Evolutionary conservation across 2,113 vertebrate genomes (phyloP).

Genomic region (Origma solitaria): DNA sequence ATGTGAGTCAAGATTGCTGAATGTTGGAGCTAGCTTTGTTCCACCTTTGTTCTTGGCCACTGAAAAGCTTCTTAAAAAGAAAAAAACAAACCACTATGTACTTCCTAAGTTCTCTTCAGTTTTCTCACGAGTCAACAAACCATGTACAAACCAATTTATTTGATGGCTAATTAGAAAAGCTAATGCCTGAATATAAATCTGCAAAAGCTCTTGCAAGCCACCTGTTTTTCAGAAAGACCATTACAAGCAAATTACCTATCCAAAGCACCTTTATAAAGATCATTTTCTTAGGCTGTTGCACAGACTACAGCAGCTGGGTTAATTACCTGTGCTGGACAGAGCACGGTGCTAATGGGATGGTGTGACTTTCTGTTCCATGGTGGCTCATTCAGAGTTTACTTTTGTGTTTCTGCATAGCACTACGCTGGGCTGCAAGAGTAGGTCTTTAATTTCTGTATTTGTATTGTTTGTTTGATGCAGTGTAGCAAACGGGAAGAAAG

Average conservation of each 20-base stretch:
- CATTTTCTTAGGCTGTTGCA: neutral
- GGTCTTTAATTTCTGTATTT: neutral
- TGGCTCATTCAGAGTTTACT: neutral
- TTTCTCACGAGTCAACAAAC: neutral
- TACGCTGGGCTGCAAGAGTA: neutral
- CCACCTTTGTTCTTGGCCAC: neutral
- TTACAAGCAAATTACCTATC: neutral
- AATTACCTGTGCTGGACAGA: neutral
- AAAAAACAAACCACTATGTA: neutral
- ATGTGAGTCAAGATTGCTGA: neutral
- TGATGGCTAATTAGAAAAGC: neutral
- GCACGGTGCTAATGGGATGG: accelerated
- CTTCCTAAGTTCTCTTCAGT: neutral
- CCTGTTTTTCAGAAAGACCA: neutral
- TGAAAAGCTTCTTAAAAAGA: neutral
- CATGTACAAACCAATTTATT: neutral
- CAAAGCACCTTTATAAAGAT: neutral
- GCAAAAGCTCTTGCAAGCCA: neutral
- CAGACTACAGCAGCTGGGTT: neutral
- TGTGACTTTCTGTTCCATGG: neutral
- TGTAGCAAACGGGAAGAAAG: neutral
- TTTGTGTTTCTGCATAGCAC: neutral
- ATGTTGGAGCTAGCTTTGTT: neutral
- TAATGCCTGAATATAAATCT: neutral
- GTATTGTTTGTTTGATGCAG: neutral